Evolutionary conservation across 2,888 invertebrate genomes (phyloP).

Genomic region (Tetrapedia diversipes): DNA sequence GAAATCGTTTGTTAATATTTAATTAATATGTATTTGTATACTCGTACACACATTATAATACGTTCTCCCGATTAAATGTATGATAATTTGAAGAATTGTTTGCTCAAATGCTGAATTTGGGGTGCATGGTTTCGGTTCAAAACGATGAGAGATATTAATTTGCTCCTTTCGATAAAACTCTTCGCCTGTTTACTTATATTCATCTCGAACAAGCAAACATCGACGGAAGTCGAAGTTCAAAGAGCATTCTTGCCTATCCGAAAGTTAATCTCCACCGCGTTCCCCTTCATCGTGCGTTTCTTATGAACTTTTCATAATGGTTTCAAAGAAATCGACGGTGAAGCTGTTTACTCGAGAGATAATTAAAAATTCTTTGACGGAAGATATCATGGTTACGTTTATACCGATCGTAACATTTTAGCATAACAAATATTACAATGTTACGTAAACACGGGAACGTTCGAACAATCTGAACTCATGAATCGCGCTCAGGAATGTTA

Average conservation of each 20-base stretch:
- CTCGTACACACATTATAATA: too few species aligned
- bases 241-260: not conserved
- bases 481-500: not conserved
- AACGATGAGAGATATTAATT: too few species aligned
- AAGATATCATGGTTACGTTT: too few species aligned
- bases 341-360: not conserved
- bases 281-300: not conserved
- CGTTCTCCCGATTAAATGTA: too few species aligned
- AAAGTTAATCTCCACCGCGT: not conserved
- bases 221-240: not conserved
- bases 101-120: too few species aligned
- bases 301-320: not conserved
- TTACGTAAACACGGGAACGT: too few species aligned
- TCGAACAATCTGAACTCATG: constrained; percentile 12
- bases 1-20: too few species aligned
- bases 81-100: too few species aligned
- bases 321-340: constrained; percentile 17
- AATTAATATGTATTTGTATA: too few species aligned
- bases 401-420: too few species aligned
- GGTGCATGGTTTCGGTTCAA: too few species aligned
- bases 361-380: not conserved
- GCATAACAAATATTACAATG: too few species aligned
- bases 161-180: not conserved
- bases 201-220: not conserved
- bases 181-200: not conserved